A percentile compares a stretch with the other conserved stretches of the same genome.
phyloP scores from a whole-genome alignment of 2,113 vertebrate species.

The Bungarus multicinctus region DNA sequence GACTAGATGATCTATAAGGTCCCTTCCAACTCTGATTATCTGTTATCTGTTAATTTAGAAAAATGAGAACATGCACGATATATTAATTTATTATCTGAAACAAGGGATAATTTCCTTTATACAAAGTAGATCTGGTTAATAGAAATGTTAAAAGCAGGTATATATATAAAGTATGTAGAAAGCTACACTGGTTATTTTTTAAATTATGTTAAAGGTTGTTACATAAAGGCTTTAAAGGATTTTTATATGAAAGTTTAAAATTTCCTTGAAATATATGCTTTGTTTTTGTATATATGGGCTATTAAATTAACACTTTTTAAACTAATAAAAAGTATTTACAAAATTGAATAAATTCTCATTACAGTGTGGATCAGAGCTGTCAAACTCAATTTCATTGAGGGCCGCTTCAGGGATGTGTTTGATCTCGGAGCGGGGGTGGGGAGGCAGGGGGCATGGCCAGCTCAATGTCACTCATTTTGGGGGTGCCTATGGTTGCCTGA shows the following conservation, averaged over 20 bases:
- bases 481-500: too few species aligned
- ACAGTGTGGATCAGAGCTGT: too few species aligned
- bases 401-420: too few species aligned
- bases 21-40: too few species aligned
- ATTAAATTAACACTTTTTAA: background rate
- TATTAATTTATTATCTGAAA: background rate
- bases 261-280: background rate
- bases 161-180: background rate
- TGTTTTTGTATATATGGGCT: background rate
- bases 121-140: background rate
- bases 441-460: too few species aligned
- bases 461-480: too few species aligned
- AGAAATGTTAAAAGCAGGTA: background rate
- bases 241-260: background rate
- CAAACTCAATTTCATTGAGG: too few species aligned
- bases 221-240: background rate
- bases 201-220: background rate
- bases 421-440: too few species aligned
- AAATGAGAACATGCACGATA: background rate
- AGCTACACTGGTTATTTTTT: background rate
- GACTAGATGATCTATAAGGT: too few species aligned
- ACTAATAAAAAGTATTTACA: background rate
- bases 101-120: background rate
- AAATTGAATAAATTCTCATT: background rate
- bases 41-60: background rate